Base-by-base conservation (phyloP, 2,888 invertebrate genomes). In the Tinea semifulvella region DNA sequence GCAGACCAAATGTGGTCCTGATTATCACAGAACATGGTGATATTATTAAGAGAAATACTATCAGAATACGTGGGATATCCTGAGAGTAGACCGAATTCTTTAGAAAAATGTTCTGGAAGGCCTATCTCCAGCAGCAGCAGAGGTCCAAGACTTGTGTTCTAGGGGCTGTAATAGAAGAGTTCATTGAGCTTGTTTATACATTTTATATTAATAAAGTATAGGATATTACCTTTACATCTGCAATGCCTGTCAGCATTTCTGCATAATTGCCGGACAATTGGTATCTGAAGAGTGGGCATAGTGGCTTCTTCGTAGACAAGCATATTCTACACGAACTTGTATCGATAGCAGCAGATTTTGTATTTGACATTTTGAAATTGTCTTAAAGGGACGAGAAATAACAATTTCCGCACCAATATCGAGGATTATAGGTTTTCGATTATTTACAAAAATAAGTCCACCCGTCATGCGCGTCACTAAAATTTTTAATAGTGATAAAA, bases 201-300 rank as follows among this genome's bases (percentile, higher is more conserved):
- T n/a, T n/a, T n/a, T 31, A 13, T 31, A 13, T 27, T 31, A 6
- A 31, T 14, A 31, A 6, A 4, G 11, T 10, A 27, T 27, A 27
- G 11, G 8, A 42, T 20, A 19, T 52, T 56, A 77, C 80, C 69
- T 80, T 80, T 40, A 80, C 76, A 56, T 79, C 74, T 20, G 80
- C 80, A 51, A 80, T 73, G 43, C 79, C 69, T 53, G 80, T 80
- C 46, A 80, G 64, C 80, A 80, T 80, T 70, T 80, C 80, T 43
- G 80, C 80, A 61, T 80, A 80, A 66, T 79, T 80, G 50, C 80
- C 80, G 50, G 77, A 73, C 49, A 75, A 57, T 55, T 77, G 75
- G 49, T 79, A 79, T 61, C 68, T 71, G 58, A 80, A 79, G 47
- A 80, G 58, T 31, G 79, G 77, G 54, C 75, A 74, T 53, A 80